Conservation (phyloP, 2,797 vertebrate species). For the Intellagama lesueurii region DNA sequence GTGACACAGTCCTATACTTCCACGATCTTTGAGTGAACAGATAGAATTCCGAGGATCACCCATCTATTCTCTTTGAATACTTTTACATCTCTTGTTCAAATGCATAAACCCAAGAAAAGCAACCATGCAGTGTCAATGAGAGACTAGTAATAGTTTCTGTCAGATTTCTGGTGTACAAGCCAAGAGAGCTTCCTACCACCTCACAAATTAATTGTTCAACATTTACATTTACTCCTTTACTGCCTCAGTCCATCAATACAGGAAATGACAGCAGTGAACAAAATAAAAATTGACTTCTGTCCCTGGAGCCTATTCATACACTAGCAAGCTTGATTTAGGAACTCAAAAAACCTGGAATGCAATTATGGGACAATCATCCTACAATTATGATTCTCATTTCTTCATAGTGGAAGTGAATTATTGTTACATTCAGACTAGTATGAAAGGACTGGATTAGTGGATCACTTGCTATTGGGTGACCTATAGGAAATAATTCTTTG, state of each 20-base stretch:
- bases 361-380: constrained; percentile 5
- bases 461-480: neutral
- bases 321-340: constrained; percentile 22
- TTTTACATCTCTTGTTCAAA: neutral
- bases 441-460: neutral
- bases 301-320: neutral
- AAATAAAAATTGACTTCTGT: constrained; percentile 17
- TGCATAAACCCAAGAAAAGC: neutral
- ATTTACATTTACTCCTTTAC: constrained; percentile 18
- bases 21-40: too few relatives aligned
- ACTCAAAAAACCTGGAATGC: neutral
- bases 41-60: neutral
- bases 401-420: neutral
- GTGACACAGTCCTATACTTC: neutral
- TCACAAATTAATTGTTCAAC: constrained; percentile 21
- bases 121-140: constrained; percentile 1
- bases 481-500: neutral
- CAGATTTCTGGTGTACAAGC: constrained; percentile 1
- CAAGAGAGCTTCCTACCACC: constrained; percentile 24
- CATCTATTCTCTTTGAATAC: neutral
- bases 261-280: constrained; percentile 15
- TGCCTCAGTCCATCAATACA: constrained; percentile 30
- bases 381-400: neutral
- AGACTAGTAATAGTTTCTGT: constrained; percentile 8
- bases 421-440: neutral